Percentiles rank a stretch among this genome's conserved stretches.
These are phyloP conservation scores for Melipona beecheii DNA, from an alignment of 2,888 invertebrate species.

Conservation along the genomic window DNA sequence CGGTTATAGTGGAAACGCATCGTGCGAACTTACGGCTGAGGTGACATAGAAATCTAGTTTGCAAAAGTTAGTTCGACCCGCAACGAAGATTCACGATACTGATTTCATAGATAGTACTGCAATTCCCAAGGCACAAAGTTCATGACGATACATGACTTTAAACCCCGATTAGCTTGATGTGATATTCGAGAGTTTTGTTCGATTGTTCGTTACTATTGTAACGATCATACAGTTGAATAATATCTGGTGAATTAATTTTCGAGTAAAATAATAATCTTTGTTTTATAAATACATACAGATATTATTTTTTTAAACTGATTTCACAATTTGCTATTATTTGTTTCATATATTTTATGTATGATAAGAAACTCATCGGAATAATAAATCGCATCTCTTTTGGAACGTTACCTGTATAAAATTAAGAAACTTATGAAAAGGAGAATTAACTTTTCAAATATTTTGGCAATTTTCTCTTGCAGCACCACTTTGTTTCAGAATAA, in stretches of 20 bases:
- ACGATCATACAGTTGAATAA: not conserved
- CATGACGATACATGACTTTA: not conserved
- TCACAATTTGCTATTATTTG: not conserved
- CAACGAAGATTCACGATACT: conserved; percentile 14
- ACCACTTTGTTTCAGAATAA: too few species aligned
- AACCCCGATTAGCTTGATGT: not conserved
- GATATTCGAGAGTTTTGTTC: not conserved
- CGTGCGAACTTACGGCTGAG: not conserved
- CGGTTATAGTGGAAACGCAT: not conserved
- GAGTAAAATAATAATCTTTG: not conserved
- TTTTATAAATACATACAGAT: not conserved
- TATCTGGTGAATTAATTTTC: not conserved
- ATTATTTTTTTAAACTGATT: not conserved
- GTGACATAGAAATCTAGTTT: conserved; percentile 3
- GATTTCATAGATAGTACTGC: not conserved
- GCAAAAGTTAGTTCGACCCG: not conserved
- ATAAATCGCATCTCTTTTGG: not conserved
- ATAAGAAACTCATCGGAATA: not conserved
- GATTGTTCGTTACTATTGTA: not conserved
- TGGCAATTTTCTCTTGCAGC: too few species aligned
- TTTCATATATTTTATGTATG: not conserved
- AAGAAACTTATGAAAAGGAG: accelerated
- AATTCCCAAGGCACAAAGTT: not conserved
- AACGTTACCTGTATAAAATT: not conserved
- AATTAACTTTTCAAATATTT: too few species aligned